These are phyloP conservation scores for Glyptemys insculpta DNA, from an alignment of 2,797 vertebrate genomes.

Conservation along the genomic window DNA sequence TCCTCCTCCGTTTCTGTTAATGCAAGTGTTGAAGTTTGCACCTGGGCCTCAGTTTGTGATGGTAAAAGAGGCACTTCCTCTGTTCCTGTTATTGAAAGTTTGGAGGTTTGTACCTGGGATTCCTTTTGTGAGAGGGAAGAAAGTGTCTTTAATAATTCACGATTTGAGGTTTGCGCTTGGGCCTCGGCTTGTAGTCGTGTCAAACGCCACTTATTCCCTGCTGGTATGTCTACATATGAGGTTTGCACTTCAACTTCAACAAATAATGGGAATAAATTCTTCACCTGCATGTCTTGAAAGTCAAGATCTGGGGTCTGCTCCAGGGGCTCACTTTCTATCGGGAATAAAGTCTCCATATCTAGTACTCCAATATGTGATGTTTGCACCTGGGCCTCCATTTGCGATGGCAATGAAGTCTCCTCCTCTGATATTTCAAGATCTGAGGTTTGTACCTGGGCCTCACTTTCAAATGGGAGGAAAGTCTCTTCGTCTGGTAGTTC, in stretches of 20 bases:
- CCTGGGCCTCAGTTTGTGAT: neutral
- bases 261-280: neutral
- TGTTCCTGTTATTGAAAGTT: neutral
- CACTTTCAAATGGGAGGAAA: neutral
- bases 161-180: neutral
- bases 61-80: neutral
- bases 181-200: neutral
- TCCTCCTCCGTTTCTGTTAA: neutral
- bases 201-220: neutral
- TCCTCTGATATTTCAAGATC: neutral
- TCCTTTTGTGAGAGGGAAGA: neutral
- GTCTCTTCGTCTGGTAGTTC: neutral
- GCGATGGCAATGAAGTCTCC: neutral
- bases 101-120: neutral
- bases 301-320: conserved; percentile 1
- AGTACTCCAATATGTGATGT: neutral
- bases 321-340: neutral
- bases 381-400: neutral
- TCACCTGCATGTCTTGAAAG: neutral
- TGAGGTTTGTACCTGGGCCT: neutral
- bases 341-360: neutral
- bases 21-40: neutral
- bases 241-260: neutral
- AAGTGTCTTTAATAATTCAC: neutral
- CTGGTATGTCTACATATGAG: fast-evolving